Base-by-base conservation (phyloP, 2,797 vertebrate genomes). In the Parauchenoglanis punctatus region DNA sequence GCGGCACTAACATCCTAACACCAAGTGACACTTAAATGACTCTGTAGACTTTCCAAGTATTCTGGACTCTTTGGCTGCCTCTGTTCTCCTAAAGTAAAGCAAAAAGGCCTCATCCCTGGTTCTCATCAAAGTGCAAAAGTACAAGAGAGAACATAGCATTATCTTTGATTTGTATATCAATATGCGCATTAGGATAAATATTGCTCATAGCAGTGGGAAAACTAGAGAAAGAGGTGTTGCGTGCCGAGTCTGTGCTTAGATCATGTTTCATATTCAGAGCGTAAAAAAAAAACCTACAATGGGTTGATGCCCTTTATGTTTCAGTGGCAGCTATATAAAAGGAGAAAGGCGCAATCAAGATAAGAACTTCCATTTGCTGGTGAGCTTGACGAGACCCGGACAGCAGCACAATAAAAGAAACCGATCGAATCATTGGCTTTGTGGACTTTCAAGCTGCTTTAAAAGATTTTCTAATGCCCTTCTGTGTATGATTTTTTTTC, bases 11-110 rank as follows among this genome's bases (percentile, higher is more conserved):
- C 83, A 78, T 88, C 59, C 86, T 89, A 89, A 90, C 81, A 67
- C 87, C 49, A 72, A 84, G 89, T 91, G 88, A 90, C 88, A 86
- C 83, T 87, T 91, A 89, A 91, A 90, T 82, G 75, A 88, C 84
- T 89, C 67, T 76, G 54, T 88, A 84, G 88, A 84, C 83, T 85
- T 88, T 35, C 54, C 44, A 70, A 88, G 86, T 81, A 28, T 89
- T 84, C 58, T 44, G 49, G 80, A 75, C 40, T 63, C 73, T 83
- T 87, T 73, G 25, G 40, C 63, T 76, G 77, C 25, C 31, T 58
- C 13, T 56, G 59, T 44, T 77, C 52, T 61, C 52, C 56, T 70
- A 78, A 85, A 84, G 68, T 63, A 85, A 86, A 84, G 40, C 76
- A 84, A 59, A 78, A 85, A 85, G 49, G 49, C 52, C 54, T 90